Percentiles rank a stretch among this genome's conserved stretches.
Conservation (phyloP, 2,797 vertebrate species). For the Delichon dasypus region DNA sequence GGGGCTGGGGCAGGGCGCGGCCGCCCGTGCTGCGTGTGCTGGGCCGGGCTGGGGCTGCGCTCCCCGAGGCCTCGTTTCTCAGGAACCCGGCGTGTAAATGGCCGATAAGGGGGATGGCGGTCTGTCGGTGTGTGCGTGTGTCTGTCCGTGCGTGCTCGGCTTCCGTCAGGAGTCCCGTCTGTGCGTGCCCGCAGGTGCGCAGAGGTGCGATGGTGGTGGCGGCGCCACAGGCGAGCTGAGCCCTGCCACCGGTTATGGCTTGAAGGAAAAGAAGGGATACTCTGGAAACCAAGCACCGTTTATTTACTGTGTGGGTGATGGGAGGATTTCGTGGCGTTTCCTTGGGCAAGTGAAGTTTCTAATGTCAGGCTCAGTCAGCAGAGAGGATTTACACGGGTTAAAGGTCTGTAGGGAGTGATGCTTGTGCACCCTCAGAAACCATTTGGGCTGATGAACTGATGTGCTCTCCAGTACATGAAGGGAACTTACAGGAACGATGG, state of each 20-base stretch:
- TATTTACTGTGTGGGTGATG: background rate
- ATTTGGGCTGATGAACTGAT: background rate
- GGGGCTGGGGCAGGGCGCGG: background rate
- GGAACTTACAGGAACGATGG: background rate
- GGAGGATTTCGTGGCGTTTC: background rate
- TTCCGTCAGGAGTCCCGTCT: too few species aligned
- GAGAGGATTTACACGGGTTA: background rate
- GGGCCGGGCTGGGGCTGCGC: background rate
- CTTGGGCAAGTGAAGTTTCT: background rate
- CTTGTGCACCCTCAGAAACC: background rate
- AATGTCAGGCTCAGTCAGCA: rapidly evolving
- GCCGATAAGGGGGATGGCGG: background rate
- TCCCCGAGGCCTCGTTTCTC: background rate
- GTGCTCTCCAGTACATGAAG: background rate
- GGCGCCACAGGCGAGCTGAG: rapidly evolving
- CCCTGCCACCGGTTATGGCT: rapidly evolving
- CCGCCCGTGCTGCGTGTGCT: background rate
- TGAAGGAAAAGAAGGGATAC: background rate
- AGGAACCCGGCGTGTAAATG: background rate
- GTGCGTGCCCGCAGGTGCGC: background rate
- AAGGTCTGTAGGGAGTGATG: background rate
- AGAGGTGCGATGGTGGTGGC: rapidly evolving
- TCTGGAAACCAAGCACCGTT: background rate
- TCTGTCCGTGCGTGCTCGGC: too few species aligned
- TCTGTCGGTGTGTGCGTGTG: too few species aligned